phyloP scores from a whole-genome alignment of 2,797 vertebrate genomes.

The Pachyuromys duprasi region DNA sequence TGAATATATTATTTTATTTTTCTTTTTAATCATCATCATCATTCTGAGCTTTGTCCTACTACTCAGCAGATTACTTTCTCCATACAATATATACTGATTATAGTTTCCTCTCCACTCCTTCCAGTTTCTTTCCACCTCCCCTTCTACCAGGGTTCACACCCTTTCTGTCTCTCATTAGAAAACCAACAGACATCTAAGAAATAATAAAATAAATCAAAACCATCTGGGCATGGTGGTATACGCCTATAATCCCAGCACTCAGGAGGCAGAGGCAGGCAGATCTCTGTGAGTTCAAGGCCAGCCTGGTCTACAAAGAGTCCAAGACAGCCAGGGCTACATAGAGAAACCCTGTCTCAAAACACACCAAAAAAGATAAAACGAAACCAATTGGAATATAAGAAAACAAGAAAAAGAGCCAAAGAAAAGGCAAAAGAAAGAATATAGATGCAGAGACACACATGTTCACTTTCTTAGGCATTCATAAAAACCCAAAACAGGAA shows the following conservation, averaged over 20 bases:
- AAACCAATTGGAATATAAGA: too few relatives aligned
- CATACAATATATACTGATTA: not conserved
- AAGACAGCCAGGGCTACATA: too few relatives aligned
- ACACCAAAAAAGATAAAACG: too few relatives aligned
- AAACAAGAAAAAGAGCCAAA: not conserved
- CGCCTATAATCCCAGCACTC: too few relatives aligned
- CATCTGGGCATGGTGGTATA: too few relatives aligned
- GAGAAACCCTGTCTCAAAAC: too few relatives aligned
- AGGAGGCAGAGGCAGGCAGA: too few relatives aligned
- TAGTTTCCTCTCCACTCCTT: not conserved
- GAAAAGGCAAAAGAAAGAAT: not conserved
- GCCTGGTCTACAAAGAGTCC: too few relatives aligned
- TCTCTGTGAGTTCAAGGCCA: too few relatives aligned
- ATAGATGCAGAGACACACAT: not conserved
- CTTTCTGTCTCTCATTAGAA: not conserved
- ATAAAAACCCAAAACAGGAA: not conserved
- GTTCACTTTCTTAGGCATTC: not conserved
- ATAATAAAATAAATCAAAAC: too few relatives aligned
- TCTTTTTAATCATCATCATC: not conserved
- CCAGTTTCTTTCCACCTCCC: not conserved
- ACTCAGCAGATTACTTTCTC: not conserved
- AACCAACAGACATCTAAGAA: not conserved
- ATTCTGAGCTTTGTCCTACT: not conserved
- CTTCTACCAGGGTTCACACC: not conserved
- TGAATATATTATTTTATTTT: not conserved